phyloP scores from a whole-genome alignment of 2,888 invertebrate species.

The Pristionchus japonicus region DNA sequence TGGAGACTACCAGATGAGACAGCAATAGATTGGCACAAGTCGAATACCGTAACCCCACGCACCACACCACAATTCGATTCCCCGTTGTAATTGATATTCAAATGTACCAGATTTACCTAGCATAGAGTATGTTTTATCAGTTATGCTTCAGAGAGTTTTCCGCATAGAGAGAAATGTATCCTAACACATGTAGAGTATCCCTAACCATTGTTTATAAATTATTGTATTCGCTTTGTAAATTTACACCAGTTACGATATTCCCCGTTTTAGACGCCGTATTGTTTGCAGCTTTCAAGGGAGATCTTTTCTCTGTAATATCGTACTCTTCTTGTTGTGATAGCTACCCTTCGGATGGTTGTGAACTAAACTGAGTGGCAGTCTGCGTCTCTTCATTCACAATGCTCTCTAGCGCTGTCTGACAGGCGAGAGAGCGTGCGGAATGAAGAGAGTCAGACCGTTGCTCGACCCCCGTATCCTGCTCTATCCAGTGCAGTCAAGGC shows the following conservation, averaged over 20 bases:
- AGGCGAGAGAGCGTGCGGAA: not conserved
- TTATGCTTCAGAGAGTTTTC: not conserved
- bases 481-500: not conserved
- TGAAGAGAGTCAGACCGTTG: not conserved
- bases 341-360: slow-evolving; percentile 11
- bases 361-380: not conserved
- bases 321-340: slow-evolving; percentile 25
- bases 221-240: not conserved
- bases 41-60: slow-evolving; percentile 4
- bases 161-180: slow-evolving; percentile 27
- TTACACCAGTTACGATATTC: not conserved
- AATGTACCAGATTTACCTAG: slow-evolving; percentile 17
- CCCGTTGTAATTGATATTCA: not conserved
- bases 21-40: slow-evolving; percentile 56
- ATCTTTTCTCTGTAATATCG: not conserved
- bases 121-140: not conserved
- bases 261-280: not conserved
- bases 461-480: not conserved
- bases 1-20: slow-evolving; percentile 96
- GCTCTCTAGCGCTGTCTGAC: not conserved
- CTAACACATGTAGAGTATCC: not conserved
- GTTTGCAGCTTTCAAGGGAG: not conserved
- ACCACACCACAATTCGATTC: not conserved
- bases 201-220: slow-evolving; percentile 2
- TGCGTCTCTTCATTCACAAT: not conserved